These are phyloP conservation scores for Podocnemis expansa DNA, from an alignment of 2,113 vertebrate species.

Conservation along the genomic window DNA sequence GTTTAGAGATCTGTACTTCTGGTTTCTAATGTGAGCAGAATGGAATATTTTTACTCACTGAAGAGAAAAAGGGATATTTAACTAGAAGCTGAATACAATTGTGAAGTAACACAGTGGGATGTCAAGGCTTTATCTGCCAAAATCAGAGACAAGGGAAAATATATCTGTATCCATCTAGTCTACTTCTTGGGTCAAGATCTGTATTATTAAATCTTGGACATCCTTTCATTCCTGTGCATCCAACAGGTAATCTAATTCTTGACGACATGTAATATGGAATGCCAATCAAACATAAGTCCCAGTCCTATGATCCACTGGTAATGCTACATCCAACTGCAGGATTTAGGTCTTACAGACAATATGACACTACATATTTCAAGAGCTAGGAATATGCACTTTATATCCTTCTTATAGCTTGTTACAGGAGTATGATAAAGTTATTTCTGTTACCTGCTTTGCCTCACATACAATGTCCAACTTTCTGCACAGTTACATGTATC, in stretches of 20 bases:
- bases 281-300: neutral
- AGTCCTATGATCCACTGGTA: neutral
- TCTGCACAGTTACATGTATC: neutral
- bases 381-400: neutral
- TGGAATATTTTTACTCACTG: neutral
- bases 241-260: neutral
- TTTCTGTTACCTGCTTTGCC: neutral
- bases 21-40: neutral
- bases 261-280: neutral
- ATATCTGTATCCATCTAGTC: neutral
- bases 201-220: constrained; percentile 3
- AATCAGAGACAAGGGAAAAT: neutral
- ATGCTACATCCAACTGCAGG: neutral
- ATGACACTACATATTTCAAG: neutral
- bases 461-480: neutral
- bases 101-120: neutral
- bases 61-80: neutral
- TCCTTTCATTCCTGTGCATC: neutral
- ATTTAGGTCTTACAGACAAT: neutral
- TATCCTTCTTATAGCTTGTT: neutral
- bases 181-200: neutral
- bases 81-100: neutral
- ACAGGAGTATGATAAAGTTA: neutral
- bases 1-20: neutral
- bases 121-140: neutral